Evolutionary conservation across 2,888 invertebrate species (phyloP).

Genomic region (Ormyrus rosae): DNA sequence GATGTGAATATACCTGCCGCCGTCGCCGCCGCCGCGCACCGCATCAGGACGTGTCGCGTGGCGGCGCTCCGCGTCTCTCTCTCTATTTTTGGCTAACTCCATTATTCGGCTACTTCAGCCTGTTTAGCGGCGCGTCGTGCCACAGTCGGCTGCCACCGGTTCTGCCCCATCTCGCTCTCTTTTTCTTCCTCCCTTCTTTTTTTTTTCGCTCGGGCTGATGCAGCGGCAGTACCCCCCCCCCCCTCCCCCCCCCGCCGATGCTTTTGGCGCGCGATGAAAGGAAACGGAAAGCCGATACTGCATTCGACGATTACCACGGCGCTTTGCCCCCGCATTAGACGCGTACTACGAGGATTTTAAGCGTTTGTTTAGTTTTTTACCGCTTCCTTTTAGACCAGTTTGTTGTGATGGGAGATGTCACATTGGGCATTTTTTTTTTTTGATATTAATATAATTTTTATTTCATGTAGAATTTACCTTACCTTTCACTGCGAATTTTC

Average conservation of each 20-base stretch:
- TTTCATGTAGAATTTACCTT: too few relatives aligned
- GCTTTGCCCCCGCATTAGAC: slow-evolving; percentile 9
- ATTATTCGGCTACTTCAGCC: slow-evolving; percentile 44
- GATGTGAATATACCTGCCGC: not conserved
- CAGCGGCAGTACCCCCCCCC: not conserved
- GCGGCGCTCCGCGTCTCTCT: not conserved
- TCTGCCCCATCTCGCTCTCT: not conserved
- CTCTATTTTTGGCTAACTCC: slow-evolving; percentile 46
- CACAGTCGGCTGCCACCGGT: not conserved
- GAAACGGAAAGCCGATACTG: slow-evolving; percentile 9
- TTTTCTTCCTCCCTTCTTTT: not conserved
- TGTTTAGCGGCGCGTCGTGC: slow-evolving; percentile 17
- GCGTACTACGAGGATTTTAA: slow-evolving; percentile 9
- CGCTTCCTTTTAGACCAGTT: too few relatives aligned
- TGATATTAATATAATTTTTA: too few relatives aligned
- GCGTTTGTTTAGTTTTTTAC: slow-evolving; percentile 6
- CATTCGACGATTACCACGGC: slow-evolving; percentile 17
- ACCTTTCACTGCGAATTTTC: too few relatives aligned
- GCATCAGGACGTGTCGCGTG: not conserved
- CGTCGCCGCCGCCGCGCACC: not conserved
- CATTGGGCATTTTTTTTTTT: too few relatives aligned
- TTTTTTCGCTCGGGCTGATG: not conserved
- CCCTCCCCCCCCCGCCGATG: not conserved
- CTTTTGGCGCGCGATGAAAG: slow-evolving; percentile 4
- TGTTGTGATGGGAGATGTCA: too few relatives aligned